These are phyloP conservation scores for Sminthurinus aureus DNA, from an alignment of 2,888 invertebrate genomes.

Conservation along the genomic window DNA sequence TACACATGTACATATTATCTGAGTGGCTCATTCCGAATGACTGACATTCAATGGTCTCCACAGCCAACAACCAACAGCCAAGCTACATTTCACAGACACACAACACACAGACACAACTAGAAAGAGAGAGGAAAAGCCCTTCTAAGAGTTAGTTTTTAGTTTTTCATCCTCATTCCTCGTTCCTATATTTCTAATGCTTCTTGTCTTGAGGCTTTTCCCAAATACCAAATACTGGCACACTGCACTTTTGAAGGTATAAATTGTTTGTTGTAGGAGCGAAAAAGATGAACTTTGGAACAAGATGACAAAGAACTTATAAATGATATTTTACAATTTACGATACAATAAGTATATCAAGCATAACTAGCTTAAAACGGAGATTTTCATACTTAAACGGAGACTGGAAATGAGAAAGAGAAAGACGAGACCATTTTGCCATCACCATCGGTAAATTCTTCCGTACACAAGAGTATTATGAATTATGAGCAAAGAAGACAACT, in stretches of 20 bases:
- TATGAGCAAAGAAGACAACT: neutral
- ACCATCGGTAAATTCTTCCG: neutral
- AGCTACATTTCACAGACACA: slow-evolving; percentile 28
- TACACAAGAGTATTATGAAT: neutral
- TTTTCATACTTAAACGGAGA: neutral
- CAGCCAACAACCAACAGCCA: slow-evolving; percentile 20
- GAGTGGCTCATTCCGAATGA: slow-evolving; percentile 32
- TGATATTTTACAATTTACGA: too few relatives aligned
- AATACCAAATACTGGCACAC: too few relatives aligned
- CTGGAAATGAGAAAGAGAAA: neutral
- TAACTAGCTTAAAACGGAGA: neutral
- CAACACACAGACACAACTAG: neutral
- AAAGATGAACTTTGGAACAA: too few relatives aligned
- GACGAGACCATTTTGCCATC: slow-evolving; percentile 13
- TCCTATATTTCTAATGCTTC: neutral
- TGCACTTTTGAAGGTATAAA: too few relatives aligned
- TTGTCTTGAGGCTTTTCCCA: neutral
- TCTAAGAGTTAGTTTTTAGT: neutral
- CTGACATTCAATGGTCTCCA: slow-evolving; percentile 24
- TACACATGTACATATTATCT: neutral
- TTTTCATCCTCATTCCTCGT: too few relatives aligned
- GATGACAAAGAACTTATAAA: too few relatives aligned
- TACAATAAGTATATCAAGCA: too few relatives aligned
- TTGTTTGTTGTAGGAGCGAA: too few relatives aligned
- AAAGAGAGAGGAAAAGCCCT: neutral